Evolutionary conservation across 1,140 invertebrate species (phyloP), one percentile per base, ranked within the genome.

Genomic region (Drosophila simulans): DNA sequence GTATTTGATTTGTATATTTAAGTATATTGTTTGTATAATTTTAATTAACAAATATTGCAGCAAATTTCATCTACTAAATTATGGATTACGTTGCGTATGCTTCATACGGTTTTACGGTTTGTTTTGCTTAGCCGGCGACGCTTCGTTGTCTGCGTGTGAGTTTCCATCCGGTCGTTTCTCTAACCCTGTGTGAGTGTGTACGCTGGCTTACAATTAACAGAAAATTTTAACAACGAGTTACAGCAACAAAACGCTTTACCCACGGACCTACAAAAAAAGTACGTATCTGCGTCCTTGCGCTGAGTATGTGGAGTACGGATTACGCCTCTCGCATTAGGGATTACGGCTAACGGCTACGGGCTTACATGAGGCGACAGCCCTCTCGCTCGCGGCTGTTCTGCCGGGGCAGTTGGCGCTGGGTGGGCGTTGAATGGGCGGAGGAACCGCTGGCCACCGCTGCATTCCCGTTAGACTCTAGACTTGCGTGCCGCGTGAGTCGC

Each of bases 31-130:
- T 80, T 89, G 80, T 89, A 89, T 77, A 89, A 78, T 89, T 89
- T 80, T 80, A 83, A 83, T 89, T 89, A 89, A 89, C 77, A 89
- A 86, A 89, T 89, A 89, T 89, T 89, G 84, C 84, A 89, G 84
- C 76, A 89, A 89, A 84, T 89, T 84, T 89, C 77, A 84, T 80
- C 84, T 88, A 88, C 65, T 88, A 89, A 84, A 64, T 85, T 89
- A 89, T 80, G 58, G 59, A 80, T 89, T 84, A 74, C 40, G 34
- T 77, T 78, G 71, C 74, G 74, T 78, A 78, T 70, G 64, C 42
- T 35, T 66, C 45, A 66, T 72, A 76, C 60, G 55, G 59, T 83
- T 77, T 73, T 80, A 88, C 75, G 77, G 58, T 43, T 82, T 78
- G 75, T 46, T 60, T 52, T 68, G 40, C 34, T 48, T 48, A 42